A percentile compares a stretch with the other conserved stretches of the same genome.
Conservation (phyloP, 2,888 invertebrate genomes). For the Euzetes globulus region DNA sequence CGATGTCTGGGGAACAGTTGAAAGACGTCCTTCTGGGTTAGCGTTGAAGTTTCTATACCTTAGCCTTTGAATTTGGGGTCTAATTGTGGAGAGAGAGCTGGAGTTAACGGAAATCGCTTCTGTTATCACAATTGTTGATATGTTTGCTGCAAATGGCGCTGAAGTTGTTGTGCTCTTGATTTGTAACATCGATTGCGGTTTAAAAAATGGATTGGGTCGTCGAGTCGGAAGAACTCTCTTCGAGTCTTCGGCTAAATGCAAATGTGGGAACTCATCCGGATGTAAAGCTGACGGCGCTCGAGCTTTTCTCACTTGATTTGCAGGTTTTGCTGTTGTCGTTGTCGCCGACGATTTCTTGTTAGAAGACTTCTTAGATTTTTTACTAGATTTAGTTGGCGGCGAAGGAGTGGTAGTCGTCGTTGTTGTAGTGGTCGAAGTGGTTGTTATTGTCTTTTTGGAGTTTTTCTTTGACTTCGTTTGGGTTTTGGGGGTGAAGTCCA, state of each 20-base stretch:
- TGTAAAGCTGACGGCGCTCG: slow-evolving; percentile 23
- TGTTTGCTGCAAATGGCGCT: background rate
- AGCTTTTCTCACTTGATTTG: background rate
- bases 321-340: background rate
- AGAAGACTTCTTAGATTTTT: slow-evolving; percentile 12
- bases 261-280: slow-evolving; percentile 32
- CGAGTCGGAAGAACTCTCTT: background rate
- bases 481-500: background rate
- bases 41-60: background rate
- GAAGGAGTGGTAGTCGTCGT: slow-evolving; percentile 14
- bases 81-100: background rate
- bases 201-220: background rate
- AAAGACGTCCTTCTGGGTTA: background rate
- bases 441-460: background rate
- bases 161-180: background rate
- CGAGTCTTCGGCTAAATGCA: background rate
- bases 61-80: background rate
- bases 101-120: background rate
- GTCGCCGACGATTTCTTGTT: slow-evolving; percentile 14
- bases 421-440: slow-evolving; percentile 1
- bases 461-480: slow-evolving; percentile 15
- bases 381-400: slow-evolving; percentile 20
- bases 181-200: no score
- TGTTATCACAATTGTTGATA: background rate
- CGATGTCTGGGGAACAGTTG: background rate